These are phyloP conservation scores for Sceloporus tristichus DNA, from an alignment of 2,113 vertebrate genomes.

Conservation along the genomic window DNA sequence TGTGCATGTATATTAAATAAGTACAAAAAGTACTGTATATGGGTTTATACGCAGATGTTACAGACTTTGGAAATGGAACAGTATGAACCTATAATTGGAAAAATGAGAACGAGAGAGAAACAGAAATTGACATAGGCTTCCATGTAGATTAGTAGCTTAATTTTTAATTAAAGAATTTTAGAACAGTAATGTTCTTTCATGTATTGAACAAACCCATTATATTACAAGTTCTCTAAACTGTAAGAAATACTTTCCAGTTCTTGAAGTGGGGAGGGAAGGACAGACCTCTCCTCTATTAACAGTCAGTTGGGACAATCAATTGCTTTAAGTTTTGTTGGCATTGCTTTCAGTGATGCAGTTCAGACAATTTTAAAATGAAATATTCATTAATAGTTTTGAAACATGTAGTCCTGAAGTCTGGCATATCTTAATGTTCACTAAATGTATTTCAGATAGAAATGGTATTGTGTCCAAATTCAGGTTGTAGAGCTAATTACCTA, in stretches of 20 bases:
- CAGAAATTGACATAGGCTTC: neutral
- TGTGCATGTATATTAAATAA: neutral
- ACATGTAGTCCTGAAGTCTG: slow-evolving; percentile 61
- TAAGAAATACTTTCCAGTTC: slow-evolving; percentile 17
- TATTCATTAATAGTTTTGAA: slow-evolving; percentile 66
- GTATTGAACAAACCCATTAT: slow-evolving; percentile 1
- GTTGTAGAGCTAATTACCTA: slow-evolving; percentile 67
- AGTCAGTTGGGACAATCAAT: slow-evolving; percentile 44
- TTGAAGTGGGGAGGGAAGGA: neutral
- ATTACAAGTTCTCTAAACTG: neutral
- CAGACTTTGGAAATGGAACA: neutral
- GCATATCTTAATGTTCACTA: slow-evolving; percentile 49
- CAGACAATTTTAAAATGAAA: slow-evolving; percentile 62
- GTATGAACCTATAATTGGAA: neutral
- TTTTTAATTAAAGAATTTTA: neutral
- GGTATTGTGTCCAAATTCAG: slow-evolving; percentile 44
- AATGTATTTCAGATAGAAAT: slow-evolving; percentile 54
- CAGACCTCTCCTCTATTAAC: slow-evolving; percentile 26
- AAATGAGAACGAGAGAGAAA: neutral
- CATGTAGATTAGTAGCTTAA: neutral
- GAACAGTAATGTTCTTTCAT: slow-evolving; percentile 2
- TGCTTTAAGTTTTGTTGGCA: slow-evolving; percentile 25
- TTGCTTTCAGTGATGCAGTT: slow-evolving; percentile 63
- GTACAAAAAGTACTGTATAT: neutral
- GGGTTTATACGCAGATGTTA: neutral